Evolutionary conservation across 2,113 vertebrate species (phyloP).

Genomic region (Mirounga angustirostris): DNA sequence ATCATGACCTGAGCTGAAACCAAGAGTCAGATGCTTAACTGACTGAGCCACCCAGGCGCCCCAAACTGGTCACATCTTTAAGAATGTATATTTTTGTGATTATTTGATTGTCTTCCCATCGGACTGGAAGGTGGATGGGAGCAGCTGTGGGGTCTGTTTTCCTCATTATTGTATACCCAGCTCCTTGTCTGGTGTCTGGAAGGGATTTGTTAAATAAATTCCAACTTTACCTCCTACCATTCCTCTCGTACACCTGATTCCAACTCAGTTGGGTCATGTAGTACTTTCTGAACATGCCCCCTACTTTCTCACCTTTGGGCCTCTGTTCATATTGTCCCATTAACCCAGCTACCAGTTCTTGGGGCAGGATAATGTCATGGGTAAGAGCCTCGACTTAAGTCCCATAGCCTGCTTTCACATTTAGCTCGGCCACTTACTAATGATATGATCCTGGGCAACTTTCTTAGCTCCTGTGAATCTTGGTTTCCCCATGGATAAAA

Average conservation of each 20-base stretch:
- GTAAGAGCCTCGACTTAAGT: not conserved
- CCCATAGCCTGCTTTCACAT: not conserved
- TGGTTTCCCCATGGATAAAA: not conserved
- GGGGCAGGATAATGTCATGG: not conserved
- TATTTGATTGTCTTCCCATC: not conserved
- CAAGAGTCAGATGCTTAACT: not conserved
- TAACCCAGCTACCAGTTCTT: not conserved
- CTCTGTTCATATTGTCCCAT: not conserved
- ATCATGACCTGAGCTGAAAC: not conserved
- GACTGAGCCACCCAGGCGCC: not conserved
- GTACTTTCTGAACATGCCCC: not conserved
- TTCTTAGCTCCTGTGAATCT: not conserved
- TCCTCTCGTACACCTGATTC: not conserved
- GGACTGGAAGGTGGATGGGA: not conserved
- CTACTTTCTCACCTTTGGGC: not conserved
- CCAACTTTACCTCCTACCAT: not conserved
- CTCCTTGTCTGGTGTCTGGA: too few relatives aligned
- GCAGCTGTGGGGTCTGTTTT: not conserved
- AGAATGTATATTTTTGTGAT: not conserved
- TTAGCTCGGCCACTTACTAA: not conserved
- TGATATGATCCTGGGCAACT: not conserved
- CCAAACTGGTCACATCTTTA: not conserved
- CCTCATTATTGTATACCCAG: too few relatives aligned
- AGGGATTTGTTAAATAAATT: not conserved
- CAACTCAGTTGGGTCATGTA: not conserved